These are phyloP conservation scores for Ormyrus rosae DNA, from an alignment of 2,888 invertebrate genomes.

Conservation along the genomic window DNA sequence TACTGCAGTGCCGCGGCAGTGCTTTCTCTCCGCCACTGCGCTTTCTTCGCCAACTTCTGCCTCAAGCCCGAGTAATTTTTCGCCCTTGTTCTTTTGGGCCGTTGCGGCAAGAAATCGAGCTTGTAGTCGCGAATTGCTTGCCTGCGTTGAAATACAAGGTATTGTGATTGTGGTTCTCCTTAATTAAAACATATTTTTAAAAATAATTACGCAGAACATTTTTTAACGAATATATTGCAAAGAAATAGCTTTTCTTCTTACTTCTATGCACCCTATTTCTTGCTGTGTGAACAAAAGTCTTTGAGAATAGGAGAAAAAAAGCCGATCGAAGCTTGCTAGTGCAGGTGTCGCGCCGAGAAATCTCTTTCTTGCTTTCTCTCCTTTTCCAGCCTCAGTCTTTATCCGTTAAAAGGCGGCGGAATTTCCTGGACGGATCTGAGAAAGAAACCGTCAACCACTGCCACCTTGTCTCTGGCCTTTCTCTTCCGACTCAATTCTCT, in stretches of 20 bases:
- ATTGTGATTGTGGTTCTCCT: no score
- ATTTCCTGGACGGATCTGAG: conserved; percentile 25
- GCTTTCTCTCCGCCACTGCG: conserved; percentile 30
- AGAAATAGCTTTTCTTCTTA: no score
- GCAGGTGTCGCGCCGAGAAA: conserved; percentile 39
- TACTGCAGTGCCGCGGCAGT: conserved; percentile 60
- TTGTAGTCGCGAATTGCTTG: conserved; percentile 38
- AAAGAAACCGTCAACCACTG: conserved; percentile 31
- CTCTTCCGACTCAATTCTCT: conserved; percentile 8
- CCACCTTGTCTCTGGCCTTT: conserved; percentile 18
- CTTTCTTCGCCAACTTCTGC: conserved; percentile 40
- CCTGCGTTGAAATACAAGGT: no score
- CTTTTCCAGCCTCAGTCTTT: neutral
- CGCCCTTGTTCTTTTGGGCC: neutral
- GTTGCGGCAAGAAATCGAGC: neutral
- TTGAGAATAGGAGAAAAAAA: neutral
- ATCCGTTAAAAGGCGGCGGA: conserved; percentile 21
- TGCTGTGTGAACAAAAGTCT: neutral
- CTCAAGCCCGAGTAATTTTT: conserved; percentile 37
- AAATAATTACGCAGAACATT: no score
- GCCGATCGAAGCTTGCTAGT: conserved; percentile 1
- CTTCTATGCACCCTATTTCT: no score
- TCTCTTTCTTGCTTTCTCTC: conserved; percentile 4
- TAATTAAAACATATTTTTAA: no score
- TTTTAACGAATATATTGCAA: no score